A percentile compares a stretch with the other conserved stretches of the same genome.
phyloP scores from a whole-genome alignment of 2,797 vertebrate genomes.

The Fringilla coelebs region DNA sequence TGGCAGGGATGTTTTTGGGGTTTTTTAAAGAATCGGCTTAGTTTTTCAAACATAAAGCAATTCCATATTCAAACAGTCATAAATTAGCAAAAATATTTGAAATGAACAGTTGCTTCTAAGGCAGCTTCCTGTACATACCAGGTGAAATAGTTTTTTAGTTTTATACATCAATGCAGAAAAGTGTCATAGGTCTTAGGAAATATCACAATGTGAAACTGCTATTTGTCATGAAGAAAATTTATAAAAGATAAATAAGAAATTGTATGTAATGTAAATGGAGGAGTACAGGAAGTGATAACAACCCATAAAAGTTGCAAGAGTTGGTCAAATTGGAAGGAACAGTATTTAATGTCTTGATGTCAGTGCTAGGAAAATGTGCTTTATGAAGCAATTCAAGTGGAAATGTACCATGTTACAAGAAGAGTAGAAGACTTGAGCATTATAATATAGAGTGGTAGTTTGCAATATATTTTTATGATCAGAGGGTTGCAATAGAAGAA shows the following conservation, averaged over 20 bases:
- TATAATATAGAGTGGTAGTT: background rate
- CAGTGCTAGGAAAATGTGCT: background rate
- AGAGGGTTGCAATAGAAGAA: background rate
- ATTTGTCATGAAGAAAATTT: background rate
- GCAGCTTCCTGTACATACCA: background rate
- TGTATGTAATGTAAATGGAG: background rate
- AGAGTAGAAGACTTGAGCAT: background rate
- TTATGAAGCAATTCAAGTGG: background rate
- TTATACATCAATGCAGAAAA: background rate
- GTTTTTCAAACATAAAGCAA: background rate
- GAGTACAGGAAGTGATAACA: background rate
- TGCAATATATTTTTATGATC: background rate
- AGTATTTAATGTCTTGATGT: background rate
- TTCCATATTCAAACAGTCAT: background rate
- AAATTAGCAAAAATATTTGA: background rate
- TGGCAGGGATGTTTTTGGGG: fast-evolving
- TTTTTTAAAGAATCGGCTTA: background rate
- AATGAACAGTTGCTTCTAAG: background rate
- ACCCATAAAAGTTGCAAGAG: background rate
- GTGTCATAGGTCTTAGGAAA: background rate
- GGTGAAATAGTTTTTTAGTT: background rate
- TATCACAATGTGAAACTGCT: background rate
- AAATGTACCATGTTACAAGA: background rate
- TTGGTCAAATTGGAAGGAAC: background rate
- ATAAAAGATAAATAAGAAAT: background rate